Evolutionary conservation across 2,113 vertebrate genomes (phyloP).

Genomic region (Varanus komodoensis): DNA sequence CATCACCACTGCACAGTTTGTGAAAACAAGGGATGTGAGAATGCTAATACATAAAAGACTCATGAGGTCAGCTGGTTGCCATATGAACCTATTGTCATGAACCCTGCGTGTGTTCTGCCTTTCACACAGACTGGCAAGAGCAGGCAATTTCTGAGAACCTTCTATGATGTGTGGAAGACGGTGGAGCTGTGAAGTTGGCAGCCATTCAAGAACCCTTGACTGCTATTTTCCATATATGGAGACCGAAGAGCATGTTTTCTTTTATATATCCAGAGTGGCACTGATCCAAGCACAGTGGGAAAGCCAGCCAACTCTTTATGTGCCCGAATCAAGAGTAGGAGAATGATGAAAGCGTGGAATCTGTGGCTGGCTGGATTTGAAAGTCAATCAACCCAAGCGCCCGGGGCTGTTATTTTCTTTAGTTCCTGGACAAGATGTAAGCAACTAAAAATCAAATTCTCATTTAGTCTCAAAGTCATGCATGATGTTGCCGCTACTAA

Average conservation of each 20-base stretch:
- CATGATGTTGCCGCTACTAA: conserved; percentile 12
- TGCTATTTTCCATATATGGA: neutral
- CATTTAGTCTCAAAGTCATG: conserved; percentile 4
- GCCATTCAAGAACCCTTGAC: neutral
- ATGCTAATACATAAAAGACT: conserved; percentile 33
- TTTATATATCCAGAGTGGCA: conserved; percentile 37
- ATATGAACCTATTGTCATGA: conserved; percentile 15
- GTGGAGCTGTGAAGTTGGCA: neutral
- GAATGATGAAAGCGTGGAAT: fast-evolving
- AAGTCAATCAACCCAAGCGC: neutral
- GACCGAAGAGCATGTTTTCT: conserved; percentile 10
- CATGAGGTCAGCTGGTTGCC: neutral
- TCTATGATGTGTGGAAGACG: neutral
- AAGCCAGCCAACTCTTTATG: conserved; percentile 26
- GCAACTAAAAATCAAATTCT: conserved; percentile 36
- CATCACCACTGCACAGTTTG: neutral
- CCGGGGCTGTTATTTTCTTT: conserved; percentile 20
- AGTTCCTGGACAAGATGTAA: conserved; percentile 19
- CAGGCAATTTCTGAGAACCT: neutral
- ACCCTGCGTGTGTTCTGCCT: neutral
- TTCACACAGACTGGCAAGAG: neutral
- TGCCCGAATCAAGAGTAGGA: conserved; percentile 4
- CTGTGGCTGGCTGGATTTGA: neutral
- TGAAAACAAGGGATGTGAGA: conserved; percentile 9
- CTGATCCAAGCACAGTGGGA: conserved; percentile 9